Base-by-base conservation (phyloP, 2,113 vertebrate species). In the Syrrhaptes paradoxus region DNA sequence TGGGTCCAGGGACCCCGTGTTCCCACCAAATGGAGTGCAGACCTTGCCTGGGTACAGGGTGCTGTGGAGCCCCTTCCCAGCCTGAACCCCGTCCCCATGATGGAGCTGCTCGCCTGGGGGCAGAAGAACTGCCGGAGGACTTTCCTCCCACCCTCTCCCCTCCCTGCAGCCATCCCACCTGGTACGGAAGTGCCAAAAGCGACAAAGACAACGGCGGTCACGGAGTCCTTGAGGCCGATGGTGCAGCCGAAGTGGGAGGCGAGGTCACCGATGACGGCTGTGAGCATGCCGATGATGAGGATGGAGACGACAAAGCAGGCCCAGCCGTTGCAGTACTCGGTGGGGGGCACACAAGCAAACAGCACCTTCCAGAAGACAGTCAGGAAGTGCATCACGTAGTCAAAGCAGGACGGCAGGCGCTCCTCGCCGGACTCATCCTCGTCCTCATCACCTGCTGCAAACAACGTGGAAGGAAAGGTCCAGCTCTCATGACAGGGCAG, bases 371-470 rank as follows among this genome's bases (percentile, higher is more conserved):
- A 99, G 98, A 99, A 99, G 84, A 99, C 99, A 0, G 99, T 99
- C 92, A 99, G 98, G 97, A 99, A 99, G 97, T 99, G 99, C 99
- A 99, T 99, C 96, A 99, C 99, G 0, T 99, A 99, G 98, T 99
- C 99, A 22, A 99, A 99, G 96, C 99, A 99, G 77, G 99, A 99
- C 0, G 99, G 99, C 94, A 99, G 98, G 38, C 99, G 98, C 82
- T 99, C 99, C 77, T 99, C 99, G 0, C 99, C 99, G 0, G 99
- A 98, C 66, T 99, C 99, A 1, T 99, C 99, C 54, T 99, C 99
- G 0, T 99, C 99, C 95, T 99, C 99, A 11, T 99, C 99, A 81
- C 96, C 98, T 46, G 97, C 97, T 97, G 77, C 54, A 95, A 97
- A 95, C 61, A 95, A 96, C 1, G 31, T 16, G 14, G 94, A 90